A percentile compares a stretch with the other conserved stretches of the same genome.
Evolutionary conservation across 2,888 invertebrate genomes (phyloP).

Genomic region (Andrena bicolor): DNA sequence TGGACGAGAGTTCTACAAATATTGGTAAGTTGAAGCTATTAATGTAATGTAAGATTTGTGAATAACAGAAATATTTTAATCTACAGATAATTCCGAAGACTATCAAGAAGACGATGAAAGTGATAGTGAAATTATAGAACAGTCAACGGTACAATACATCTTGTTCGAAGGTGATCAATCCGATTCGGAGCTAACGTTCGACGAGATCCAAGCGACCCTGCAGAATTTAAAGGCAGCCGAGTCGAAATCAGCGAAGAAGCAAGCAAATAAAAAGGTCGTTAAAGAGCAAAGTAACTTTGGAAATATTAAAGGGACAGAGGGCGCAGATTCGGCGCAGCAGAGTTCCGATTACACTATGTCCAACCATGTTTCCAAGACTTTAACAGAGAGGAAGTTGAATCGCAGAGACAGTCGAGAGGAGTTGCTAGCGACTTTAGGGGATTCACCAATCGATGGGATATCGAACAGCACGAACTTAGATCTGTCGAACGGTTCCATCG

Average conservation of each 20-base stretch:
- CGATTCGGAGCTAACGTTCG: slow-evolving; percentile 82
- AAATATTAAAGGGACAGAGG: slow-evolving; percentile 31
- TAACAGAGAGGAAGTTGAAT: slow-evolving; percentile 48
- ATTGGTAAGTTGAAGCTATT: slow-evolving; percentile 56
- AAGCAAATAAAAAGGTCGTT: slow-evolving; percentile 26
- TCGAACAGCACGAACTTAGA: slow-evolving; percentile 46
- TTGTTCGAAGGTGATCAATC: slow-evolving; percentile 79
- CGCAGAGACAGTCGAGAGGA: slow-evolving; percentile 54
- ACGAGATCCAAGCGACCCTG: slow-evolving; percentile 79
- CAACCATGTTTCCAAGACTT: slow-evolving; percentile 34
- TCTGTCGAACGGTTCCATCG: slow-evolving; percentile 49
- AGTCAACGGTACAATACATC: slow-evolving; percentile 82
- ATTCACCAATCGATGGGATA: slow-evolving; percentile 34
- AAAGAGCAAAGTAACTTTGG: slow-evolving; percentile 34
- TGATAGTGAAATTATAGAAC: slow-evolving; percentile 77
- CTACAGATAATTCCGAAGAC: slow-evolving; percentile 50
- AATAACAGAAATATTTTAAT: slow-evolving; percentile 24
- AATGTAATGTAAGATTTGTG: slow-evolving; percentile 1
- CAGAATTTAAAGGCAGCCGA: slow-evolving; percentile 65
- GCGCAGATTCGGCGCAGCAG: slow-evolving; percentile 4
- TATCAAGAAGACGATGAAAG: slow-evolving; percentile 67
- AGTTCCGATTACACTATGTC: slow-evolving; percentile 19
- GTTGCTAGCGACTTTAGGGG: slow-evolving; percentile 47
- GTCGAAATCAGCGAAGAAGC: slow-evolving; percentile 38
- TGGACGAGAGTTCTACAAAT: slow-evolving; percentile 63